phyloP scores from a whole-genome alignment of 2,888 invertebrate genomes.

The Argynnis bischoffii region DNA sequence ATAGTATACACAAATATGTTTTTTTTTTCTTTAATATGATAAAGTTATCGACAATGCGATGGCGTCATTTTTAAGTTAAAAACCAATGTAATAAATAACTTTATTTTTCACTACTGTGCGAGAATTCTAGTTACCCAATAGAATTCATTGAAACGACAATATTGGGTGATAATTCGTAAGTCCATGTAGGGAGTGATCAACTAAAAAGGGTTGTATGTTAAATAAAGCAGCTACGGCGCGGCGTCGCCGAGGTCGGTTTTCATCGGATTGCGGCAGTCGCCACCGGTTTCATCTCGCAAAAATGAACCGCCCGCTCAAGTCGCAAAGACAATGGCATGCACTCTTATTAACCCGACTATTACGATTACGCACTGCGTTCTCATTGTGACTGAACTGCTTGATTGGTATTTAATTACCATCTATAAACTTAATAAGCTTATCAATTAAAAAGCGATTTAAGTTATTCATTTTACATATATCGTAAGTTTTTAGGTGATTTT shows the following conservation, averaged over 20 bases:
- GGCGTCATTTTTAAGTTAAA: no score
- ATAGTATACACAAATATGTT: no score
- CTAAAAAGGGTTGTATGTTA: slow-evolving; percentile 54
- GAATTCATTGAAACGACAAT: slow-evolving; percentile 22
- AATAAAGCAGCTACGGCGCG: slow-evolving; percentile 42
- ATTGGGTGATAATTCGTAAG: slow-evolving; percentile 50
- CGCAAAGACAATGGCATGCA: slow-evolving; percentile 51
- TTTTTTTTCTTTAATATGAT: no score
- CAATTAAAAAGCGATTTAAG: slow-evolving; percentile 31
- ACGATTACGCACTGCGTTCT: slow-evolving; percentile 43
- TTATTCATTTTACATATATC: not conserved
- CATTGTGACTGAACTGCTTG: slow-evolving; percentile 29
- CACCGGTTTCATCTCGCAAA: slow-evolving; percentile 43
- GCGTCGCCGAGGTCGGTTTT: slow-evolving; percentile 35
- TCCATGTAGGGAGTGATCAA: slow-evolving; percentile 53
- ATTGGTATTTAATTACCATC: slow-evolving; percentile 21
- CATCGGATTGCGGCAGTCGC: slow-evolving; percentile 46
- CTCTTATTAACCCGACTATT: slow-evolving; percentile 56
- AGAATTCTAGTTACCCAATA: slow-evolving; percentile 16
- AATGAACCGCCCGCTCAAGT: slow-evolving; percentile 33
- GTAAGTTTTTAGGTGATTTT: not conserved
- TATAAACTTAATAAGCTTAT: slow-evolving; percentile 4
- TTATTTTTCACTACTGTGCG: not conserved
- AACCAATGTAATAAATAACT: not conserved
- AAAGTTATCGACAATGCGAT: no score